These are phyloP conservation scores for Pteronura brasiliensis DNA, from an alignment of 2,113 vertebrate genomes.

Conservation along the genomic window DNA sequence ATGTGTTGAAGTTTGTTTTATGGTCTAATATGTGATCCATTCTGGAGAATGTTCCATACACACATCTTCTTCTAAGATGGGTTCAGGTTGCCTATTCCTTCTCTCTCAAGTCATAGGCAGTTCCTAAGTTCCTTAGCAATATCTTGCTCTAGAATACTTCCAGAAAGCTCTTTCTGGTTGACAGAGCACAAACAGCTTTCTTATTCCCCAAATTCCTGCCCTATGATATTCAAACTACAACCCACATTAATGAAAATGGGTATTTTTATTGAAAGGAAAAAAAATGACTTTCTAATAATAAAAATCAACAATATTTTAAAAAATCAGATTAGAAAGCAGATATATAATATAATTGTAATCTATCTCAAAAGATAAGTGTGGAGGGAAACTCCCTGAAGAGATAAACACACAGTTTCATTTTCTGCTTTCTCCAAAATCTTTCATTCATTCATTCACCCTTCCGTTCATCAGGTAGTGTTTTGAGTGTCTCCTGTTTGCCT, in stretches of 20 bases:
- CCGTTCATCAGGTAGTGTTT: background rate
- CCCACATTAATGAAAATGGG: background rate
- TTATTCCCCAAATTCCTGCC: background rate
- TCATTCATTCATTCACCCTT: background rate
- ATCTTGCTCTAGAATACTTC: background rate
- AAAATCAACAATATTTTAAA: background rate
- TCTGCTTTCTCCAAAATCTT: background rate
- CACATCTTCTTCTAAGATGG: background rate
- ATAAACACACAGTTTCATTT: background rate
- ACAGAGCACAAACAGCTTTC: background rate
- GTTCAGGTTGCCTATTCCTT: background rate
- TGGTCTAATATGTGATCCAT: background rate
- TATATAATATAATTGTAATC: background rate
- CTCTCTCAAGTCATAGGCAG: background rate
- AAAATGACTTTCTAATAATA: background rate
- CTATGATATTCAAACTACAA: background rate
- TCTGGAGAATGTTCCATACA: background rate
- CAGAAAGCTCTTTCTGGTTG: slow-evolving; percentile 2
- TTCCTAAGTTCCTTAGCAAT: background rate
- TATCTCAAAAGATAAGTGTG: background rate
- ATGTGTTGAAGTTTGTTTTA: background rate
- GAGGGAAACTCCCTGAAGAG: background rate
- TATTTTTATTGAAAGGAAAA: background rate
- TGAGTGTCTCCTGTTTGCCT: background rate
- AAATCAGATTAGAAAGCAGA: background rate